Evolutionary conservation across 2,113 vertebrate genomes (phyloP).

Genomic region (Mustela nigripes): DNA sequence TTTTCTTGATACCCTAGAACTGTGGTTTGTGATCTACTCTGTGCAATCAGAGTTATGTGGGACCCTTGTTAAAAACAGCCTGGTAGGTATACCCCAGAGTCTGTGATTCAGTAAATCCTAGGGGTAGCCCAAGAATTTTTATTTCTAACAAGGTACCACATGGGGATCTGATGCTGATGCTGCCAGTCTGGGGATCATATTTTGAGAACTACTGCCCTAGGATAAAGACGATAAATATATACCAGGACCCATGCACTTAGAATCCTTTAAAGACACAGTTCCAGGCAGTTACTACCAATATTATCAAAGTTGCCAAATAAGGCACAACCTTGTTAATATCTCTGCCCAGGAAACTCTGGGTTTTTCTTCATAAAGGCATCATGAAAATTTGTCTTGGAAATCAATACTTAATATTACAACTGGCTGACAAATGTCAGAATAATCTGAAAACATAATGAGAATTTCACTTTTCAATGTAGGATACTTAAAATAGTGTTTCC

Average conservation of each 20-base stretch:
- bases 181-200: neutral
- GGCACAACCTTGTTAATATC: neutral
- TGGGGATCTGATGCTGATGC: neutral
- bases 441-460: constrained; percentile 58
- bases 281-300: neutral
- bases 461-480: neutral
- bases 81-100: neutral
- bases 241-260: neutral
- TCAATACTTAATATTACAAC: constrained; percentile 18
- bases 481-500: constrained; percentile 33
- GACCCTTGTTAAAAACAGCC: neutral
- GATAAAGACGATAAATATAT: neutral
- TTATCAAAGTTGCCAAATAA: constrained; percentile 34
- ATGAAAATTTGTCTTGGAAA: constrained; percentile 9
- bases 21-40: neutral
- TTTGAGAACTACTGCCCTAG: neutral
- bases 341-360: neutral
- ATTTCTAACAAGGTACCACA: neutral
- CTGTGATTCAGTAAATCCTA: neutral
- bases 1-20: neutral
- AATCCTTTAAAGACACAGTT: neutral
- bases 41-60: neutral
- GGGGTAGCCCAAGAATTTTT: neutral
- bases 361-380: neutral
- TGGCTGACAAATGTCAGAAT: constrained; percentile 37